These are phyloP conservation scores for Drosophila virilis DNA, from an alignment of 1,140 invertebrate genomes.

Conservation along the genomic window DNA sequence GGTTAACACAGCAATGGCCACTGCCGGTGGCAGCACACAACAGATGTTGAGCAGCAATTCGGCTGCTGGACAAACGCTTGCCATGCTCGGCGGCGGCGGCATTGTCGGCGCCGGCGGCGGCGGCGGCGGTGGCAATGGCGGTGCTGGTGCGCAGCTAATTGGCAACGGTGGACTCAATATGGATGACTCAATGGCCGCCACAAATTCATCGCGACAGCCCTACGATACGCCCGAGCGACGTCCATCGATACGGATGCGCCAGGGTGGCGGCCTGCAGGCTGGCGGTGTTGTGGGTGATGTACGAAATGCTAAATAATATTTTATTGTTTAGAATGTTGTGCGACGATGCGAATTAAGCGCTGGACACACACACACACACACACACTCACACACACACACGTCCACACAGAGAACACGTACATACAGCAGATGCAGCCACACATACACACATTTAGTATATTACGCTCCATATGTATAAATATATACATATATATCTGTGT, in stretches of 20 bases:
- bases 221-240: conserved; percentile 85
- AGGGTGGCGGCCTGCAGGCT: conserved; percentile 65
- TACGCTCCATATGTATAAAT: conserved; percentile 62
- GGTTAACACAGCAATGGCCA: conserved; percentile 66
- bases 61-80: conserved; percentile 60
- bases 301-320: conserved; percentile 84
- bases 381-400: conserved; percentile 36
- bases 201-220: conserved; percentile 84
- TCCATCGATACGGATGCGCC: conserved; percentile 85
- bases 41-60: conserved; percentile 64
- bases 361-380: conserved; percentile 39
- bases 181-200: conserved; percentile 84
- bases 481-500: conserved; percentile 55
- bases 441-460: conserved; percentile 63
- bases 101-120: conserved; percentile 46
- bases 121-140: conserved; percentile 44
- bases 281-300: conserved; percentile 73
- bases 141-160: conserved; percentile 55
- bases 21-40: conserved; percentile 68
- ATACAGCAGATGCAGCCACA: conserved; percentile 35
- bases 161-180: conserved; percentile 78
- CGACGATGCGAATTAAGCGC: conserved; percentile 18
- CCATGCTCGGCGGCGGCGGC: conserved; percentile 61
- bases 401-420: not conserved
- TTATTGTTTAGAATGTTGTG: conserved; percentile 77